phyloP scores from a whole-genome alignment of 2,888 invertebrate species.

The Ormyrus pomaceus region DNA sequence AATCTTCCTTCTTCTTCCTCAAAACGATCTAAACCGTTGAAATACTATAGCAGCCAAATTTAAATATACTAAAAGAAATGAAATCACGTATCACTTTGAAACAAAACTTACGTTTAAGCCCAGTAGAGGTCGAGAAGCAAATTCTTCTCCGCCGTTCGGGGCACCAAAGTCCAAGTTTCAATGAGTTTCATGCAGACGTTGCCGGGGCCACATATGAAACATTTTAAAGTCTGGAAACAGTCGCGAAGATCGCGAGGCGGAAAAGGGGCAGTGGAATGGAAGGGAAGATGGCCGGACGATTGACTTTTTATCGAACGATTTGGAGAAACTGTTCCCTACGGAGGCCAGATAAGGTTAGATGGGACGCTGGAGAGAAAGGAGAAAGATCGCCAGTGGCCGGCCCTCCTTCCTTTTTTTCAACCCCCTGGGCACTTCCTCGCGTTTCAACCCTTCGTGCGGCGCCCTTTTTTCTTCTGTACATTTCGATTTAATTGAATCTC shows the following conservation, averaged over 20 bases:
- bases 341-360: constrained; percentile 67
- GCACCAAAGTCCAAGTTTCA: constrained; percentile 9
- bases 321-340: constrained; percentile 69
- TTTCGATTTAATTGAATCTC: constrained; percentile 70
- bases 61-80: too few species aligned
- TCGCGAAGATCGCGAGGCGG: neutral
- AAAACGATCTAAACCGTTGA: too few species aligned
- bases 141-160: neutral
- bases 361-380: constrained; percentile 58
- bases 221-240: constrained; percentile 28
- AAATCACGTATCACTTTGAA: too few species aligned
- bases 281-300: constrained; percentile 62
- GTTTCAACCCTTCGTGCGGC: constrained; percentile 15
- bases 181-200: constrained; percentile 6
- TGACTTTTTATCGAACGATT: constrained; percentile 71
- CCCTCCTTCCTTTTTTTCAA: constrained; percentile 37
- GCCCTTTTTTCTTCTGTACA: constrained; percentile 7
- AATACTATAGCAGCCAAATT: too few species aligned
- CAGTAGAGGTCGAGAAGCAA: neutral
- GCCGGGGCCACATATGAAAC: neutral
- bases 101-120: too few species aligned
- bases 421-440: constrained; percentile 24
- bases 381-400: constrained; percentile 51
- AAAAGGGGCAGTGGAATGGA: neutral
- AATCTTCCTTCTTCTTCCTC: too few species aligned